Evolutionary conservation across 2,888 invertebrate species (phyloP), one percentile per base, ranked within the genome.

Genomic region (Parthenolecanium corni): DNA sequence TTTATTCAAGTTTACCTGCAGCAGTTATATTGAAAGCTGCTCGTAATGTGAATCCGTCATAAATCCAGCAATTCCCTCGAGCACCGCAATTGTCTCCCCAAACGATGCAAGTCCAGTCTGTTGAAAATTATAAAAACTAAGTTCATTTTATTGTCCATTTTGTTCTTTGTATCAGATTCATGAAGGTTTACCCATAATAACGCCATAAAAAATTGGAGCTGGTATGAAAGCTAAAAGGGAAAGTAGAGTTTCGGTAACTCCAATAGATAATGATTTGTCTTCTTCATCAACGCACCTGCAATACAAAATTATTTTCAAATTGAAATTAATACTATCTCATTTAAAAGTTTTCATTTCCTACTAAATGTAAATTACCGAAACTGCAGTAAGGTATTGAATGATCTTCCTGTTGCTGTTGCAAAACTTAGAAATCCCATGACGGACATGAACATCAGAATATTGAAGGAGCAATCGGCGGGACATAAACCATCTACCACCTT

Each of bases 131-230:
- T 31, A 6, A 31, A 31, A 6, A 9, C 31, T 31, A 31, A 31
- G 1, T 23, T 21, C 31, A 49, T 14, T 6, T 49, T 1, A 2
- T 20, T 5, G 14, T 14, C n/a, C n/a, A n/a, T 5, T 49, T 14
- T 20, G 49, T 49, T 49, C 21, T 49, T 2, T 3, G 49, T 14
- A 21, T 5, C 6, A 62, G 14, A 36, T 14, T 11, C 9, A 38
- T 38, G 18, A 5, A 53, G 18, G 2, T 20, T 44, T 67, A 72
- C 73, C 73, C 20, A 76, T 69, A 1, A 76, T 69, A 2, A 71
- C 70, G 2, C 77, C 77, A 65, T 74, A 75, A 3, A 76, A 66
- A 12, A 77, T 71, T 0, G 77, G 76, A n/a, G 73, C 74, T 2
- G 77, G 77, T 14, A 75, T 72, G 66, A 74, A 74, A 6, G 71